Evolutionary conservation across 2,888 invertebrate genomes (phyloP), one percentile per base, ranked within the genome.

Genomic region (Rapana venosa): DNA sequence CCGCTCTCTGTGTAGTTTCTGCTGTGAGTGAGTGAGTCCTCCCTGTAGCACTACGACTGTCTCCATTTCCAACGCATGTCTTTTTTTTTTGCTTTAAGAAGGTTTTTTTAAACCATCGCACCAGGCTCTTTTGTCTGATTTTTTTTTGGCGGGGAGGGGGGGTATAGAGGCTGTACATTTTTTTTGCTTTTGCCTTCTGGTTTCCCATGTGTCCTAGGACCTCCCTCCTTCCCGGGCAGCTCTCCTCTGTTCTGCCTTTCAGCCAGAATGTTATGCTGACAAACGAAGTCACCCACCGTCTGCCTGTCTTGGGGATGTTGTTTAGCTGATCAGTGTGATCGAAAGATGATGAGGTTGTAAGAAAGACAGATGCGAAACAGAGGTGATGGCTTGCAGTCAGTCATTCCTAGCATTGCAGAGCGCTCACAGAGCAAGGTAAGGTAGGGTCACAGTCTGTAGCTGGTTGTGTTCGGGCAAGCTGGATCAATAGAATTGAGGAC

Each of bases 401-500:
- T 79, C 47, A 26, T 83, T 47, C 8, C 36, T 47, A 22, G 47
- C 35, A 32, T 32, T 79, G 77, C 47, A 47, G 47, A 8, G 47
- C 47, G 47, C 47, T 47, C 47, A 47, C 47, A 47, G n/a, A n/a
- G n/a, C n/a, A n/a, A n/a, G n/a, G n/a, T n/a, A n/a, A n/a, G 47
- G 66, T 17, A 17, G 66, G 66, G 26, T 26, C 13, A n/a, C n/a
- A n/a, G n/a, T n/a, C n/a, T n/a, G n/a, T n/a, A n/a, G 66, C 6
- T 26, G 26, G 66, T 26, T 26, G 20, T 26, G 66, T 66, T 26
- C 6, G 4, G 22, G 22, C 79, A 35, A 35, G 79, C 32, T 15
- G 35, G 79, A 79, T 79, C 79, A 79, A 35, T 79, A 79, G 79
- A 32, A 79, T 32, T 79, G 79, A 79, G 79, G 79, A 35, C 79